phyloP scores from a whole-genome alignment of 2,888 invertebrate species.

The Amorpha juglandis region DNA sequence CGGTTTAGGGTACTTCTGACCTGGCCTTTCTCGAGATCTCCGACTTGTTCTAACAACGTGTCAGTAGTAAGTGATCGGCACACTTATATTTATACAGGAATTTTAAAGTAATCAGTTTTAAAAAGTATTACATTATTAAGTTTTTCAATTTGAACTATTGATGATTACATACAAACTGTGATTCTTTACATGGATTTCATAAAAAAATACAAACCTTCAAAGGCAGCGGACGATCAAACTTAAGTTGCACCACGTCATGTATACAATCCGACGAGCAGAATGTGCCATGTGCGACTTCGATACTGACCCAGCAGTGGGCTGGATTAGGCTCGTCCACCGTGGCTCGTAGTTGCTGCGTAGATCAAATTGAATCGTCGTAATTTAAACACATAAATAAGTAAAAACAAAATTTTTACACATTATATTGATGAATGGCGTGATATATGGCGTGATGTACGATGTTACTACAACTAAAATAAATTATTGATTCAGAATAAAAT shows the following conservation, averaged over 20 bases:
- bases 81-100: too few species aligned
- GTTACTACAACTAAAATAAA: too few species aligned
- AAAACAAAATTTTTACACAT: neutral
- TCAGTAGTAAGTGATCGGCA: too few species aligned
- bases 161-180: too few species aligned
- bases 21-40: too few species aligned
- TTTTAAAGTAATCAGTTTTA: too few species aligned
- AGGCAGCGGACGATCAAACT: constrained; percentile 94
- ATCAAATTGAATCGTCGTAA: neutral
- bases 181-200: too few species aligned
- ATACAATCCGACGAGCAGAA: constrained; percentile 93
- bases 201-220: constrained; percentile 86
- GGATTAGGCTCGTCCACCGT: constrained; percentile 58
- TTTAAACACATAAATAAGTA: neutral
- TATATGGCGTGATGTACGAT: neutral
- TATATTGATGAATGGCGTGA: neutral
- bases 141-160: too few species aligned
- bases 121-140: too few species aligned
- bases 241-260: constrained; percentile 94
- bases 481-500: too few species aligned
- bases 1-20: too few species aligned
- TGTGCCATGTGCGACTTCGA: constrained; percentile 92
- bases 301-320: constrained; percentile 93
- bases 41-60: too few species aligned
- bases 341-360: neutral